Evolutionary conservation across 2,888 invertebrate genomes (phyloP).

Genomic region (Agrochola circellaris): DNA sequence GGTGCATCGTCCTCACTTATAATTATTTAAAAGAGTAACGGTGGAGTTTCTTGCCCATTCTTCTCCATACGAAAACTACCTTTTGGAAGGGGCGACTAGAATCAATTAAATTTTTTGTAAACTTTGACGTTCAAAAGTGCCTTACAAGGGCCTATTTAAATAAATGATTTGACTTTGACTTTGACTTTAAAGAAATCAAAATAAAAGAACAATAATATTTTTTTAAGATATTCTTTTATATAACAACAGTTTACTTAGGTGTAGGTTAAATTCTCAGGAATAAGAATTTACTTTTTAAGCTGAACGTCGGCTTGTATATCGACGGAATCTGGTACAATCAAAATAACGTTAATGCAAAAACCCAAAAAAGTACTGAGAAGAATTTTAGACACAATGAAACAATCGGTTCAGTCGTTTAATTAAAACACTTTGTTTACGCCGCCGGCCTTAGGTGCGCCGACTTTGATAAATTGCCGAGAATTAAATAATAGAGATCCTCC

Average conservation of each 20-base stretch:
- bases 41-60: too few relatives aligned
- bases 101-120: too few relatives aligned
- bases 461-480: constrained; percentile 79
- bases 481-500: constrained; percentile 72
- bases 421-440: constrained; percentile 80
- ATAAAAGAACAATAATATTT: too few relatives aligned
- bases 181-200: too few relatives aligned
- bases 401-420: constrained; percentile 80
- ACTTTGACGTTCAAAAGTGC: too few relatives aligned
- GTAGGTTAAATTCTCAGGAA: neutral
- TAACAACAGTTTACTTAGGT: neutral
- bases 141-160: too few relatives aligned
- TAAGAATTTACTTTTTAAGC: neutral
- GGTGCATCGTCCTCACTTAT: too few relatives aligned
- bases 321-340: constrained; percentile 18
- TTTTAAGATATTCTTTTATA: neutral
- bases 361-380: constrained; percentile 62
- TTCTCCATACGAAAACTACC: too few relatives aligned
- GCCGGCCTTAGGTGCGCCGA: constrained; percentile 66
- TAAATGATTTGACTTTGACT: too few relatives aligned
- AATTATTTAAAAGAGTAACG: too few relatives aligned
- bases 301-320: neutral
- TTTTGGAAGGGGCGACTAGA: too few relatives aligned
- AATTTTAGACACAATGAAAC: constrained; percentile 76
- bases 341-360: constrained; percentile 51